Percentiles rank a stretch among this genome's conserved stretches.
These are phyloP conservation scores for Pocillopora damicornis DNA, from an alignment of 64 coral and sea anemone species.

Conservation along the genomic window DNA sequence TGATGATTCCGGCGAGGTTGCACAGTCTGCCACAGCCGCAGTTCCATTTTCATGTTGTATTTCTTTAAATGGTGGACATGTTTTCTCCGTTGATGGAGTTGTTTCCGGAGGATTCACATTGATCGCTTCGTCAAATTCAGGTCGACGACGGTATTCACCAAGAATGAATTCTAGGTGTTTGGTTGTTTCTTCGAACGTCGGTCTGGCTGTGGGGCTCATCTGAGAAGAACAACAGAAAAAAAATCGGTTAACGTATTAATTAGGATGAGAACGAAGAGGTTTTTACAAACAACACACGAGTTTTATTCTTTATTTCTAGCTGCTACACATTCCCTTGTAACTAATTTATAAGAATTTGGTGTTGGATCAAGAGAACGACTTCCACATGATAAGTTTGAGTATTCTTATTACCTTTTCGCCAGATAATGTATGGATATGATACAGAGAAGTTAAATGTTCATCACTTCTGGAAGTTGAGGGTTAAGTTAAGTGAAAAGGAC, in stretches of 20 bases:
- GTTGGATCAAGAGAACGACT: no score
- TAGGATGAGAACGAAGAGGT: no score
- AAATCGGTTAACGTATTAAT: not conserved
- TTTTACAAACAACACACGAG: no score
- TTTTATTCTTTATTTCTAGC: no score
- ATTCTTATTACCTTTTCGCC: no score
- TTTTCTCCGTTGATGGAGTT: not conserved
- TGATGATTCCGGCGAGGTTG: not conserved
- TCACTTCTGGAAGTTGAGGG: no score
- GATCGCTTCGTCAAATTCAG: constrained; percentile 9
- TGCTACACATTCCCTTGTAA: no score
- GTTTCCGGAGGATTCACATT: not conserved
- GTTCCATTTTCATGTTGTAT: not conserved
- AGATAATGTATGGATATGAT: no score
- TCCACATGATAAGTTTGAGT: no score
- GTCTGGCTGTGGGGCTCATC: constrained; percentile 61
- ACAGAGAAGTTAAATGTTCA: no score
- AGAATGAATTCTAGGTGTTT: constrained; percentile 71
- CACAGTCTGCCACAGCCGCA: not conserved
- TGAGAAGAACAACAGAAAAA: not conserved
- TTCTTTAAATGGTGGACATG: not conserved
- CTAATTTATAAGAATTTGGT: no score
- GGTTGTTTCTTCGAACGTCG: constrained; percentile 54
- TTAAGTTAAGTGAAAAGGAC: no score
- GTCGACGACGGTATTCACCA: constrained; percentile 32